Evolutionary conservation across 2,888 invertebrate species (phyloP).

Genomic region (Drosophila silvestris): DNA sequence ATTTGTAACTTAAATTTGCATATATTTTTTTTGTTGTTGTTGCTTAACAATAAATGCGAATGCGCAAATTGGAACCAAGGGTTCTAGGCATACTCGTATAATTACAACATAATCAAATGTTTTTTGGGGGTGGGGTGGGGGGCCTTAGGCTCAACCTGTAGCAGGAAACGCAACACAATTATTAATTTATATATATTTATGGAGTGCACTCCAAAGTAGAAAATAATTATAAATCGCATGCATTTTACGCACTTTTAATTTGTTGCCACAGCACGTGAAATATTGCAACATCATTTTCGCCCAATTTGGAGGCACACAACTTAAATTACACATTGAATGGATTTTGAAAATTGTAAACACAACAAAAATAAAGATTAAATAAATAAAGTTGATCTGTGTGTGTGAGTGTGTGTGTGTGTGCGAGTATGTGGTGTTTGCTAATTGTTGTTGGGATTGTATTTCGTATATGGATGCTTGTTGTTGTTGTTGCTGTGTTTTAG

Average conservation of each 20-base stretch:
- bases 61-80: constrained; percentile 59
- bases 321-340: constrained; percentile 36
- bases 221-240: constrained; percentile 3
- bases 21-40: constrained; percentile 20
- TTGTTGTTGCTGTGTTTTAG: constrained; percentile 2
- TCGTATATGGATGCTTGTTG: constrained; percentile 1
- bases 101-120: constrained; percentile 45
- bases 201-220: constrained; percentile 4
- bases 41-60: constrained; percentile 70
- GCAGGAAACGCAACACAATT: constrained; percentile 43
- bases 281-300: background rate
- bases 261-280: background rate
- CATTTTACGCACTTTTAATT: background rate
- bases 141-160: constrained; percentile 69
- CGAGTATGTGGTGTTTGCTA: background rate
- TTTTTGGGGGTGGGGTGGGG: background rate
- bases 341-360: constrained; percentile 35
- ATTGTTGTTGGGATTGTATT: background rate
- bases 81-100: constrained; percentile 44
- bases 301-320: constrained; percentile 2
- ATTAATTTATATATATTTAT: background rate
- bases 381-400: constrained; percentile 13
- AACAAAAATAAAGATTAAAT: constrained; percentile 33
- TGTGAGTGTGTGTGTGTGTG: background rate
- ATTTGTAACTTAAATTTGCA: constrained; percentile 4